A percentile compares a stretch with the other conserved stretches of the same genome.
Conservation (phyloP, 1,140 invertebrate genomes). For the Trypoxylus dichotomus region DNA sequence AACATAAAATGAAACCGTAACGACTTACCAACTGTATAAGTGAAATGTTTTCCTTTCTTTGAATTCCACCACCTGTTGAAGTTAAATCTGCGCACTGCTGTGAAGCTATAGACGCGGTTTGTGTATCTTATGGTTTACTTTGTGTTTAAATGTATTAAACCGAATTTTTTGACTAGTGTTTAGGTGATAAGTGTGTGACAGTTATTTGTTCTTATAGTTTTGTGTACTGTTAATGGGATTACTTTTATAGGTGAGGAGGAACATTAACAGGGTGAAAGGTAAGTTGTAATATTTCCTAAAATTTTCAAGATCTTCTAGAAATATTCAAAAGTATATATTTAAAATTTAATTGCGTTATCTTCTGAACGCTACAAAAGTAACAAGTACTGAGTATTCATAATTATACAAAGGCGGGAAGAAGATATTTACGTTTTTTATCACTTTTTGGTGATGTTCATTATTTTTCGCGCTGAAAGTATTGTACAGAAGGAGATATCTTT, state of each 20-base stretch:
- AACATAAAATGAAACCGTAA: too few species aligned
- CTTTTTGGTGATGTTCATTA: not conserved
- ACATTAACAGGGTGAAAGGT: slow-evolving; percentile 28
- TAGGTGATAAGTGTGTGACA: slow-evolving; percentile 22
- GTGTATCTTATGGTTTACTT: slow-evolving; percentile 5
- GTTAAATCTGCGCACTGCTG: slow-evolving; percentile 19
- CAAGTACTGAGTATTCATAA: not conserved
- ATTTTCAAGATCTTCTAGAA: not conserved
- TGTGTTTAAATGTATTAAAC: not conserved
- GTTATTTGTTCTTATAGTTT: not conserved
- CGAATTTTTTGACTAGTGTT: not conserved
- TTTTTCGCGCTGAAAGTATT: not conserved
- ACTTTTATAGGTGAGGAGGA: slow-evolving; percentile 3
- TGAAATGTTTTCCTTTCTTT: slow-evolving; percentile 3
- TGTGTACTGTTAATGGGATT: slow-evolving; percentile 19
- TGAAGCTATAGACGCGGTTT: not conserved
- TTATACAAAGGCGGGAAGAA: slow-evolving; percentile 1
- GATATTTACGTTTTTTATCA: slow-evolving; percentile 9
- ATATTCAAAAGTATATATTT: not conserved
- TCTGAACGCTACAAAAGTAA: not conserved
- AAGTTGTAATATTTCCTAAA: not conserved
- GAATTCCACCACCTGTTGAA: slow-evolving; percentile 26
- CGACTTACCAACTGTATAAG: not conserved
- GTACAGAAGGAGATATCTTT: not conserved
- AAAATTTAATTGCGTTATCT: not conserved